Evolutionary conservation across 2,888 invertebrate genomes (phyloP).

Genomic region (Sabellastarte sp.): DNA sequence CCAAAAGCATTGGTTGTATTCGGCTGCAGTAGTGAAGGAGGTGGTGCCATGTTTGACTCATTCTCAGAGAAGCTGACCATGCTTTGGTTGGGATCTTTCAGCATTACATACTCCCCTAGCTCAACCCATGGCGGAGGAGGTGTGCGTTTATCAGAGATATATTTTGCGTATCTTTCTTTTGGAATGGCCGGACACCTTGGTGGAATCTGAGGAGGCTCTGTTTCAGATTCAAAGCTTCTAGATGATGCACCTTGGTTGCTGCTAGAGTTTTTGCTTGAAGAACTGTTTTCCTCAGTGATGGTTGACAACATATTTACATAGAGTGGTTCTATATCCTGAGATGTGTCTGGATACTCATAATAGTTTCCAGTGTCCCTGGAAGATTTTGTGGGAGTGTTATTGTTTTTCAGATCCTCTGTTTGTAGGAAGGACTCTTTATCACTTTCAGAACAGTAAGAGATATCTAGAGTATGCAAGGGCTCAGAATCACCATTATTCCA

Average conservation of each 20-base stretch:
- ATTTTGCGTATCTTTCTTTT: not conserved
- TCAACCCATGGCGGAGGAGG: slow-evolving; percentile 8
- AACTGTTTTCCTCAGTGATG: not conserved
- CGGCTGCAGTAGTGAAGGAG: not conserved
- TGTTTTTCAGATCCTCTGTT: not conserved
- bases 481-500: no score
- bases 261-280: not conserved
- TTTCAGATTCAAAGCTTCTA: not conserved
- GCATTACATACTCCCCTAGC: slow-evolving; percentile 15
- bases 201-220: not conserved
- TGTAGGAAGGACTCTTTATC: no score
- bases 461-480: no score
- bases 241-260: not conserved
- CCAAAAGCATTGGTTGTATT: not conserved
- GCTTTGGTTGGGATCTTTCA: slow-evolving; percentile 9
- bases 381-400: not conserved
- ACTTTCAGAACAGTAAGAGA: no score
- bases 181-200: not conserved
- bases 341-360: not conserved
- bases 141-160: not conserved
- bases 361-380: not conserved
- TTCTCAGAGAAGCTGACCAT: not conserved
- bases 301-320: not conserved
- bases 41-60: not conserved
- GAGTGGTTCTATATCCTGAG: not conserved